Evolutionary conservation across 2,888 invertebrate genomes (phyloP).

Genomic region (Diarsia mendica): DNA sequence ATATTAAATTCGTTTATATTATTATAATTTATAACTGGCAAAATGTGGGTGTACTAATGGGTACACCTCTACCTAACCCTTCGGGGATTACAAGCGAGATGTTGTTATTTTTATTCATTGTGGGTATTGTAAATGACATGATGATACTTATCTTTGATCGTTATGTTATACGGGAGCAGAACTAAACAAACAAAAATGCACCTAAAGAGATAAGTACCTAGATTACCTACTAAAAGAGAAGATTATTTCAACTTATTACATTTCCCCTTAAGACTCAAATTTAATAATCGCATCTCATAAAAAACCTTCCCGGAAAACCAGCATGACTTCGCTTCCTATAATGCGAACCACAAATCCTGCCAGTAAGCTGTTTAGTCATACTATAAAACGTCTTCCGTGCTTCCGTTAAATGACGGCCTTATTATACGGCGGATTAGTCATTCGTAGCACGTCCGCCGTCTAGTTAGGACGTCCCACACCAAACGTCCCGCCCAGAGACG

Average conservation of each 20-base stretch:
- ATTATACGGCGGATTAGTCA: slow-evolving; percentile 47
- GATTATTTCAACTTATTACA: neutral
- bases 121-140: neutral
- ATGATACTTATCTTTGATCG: neutral
- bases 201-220: neutral
- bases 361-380: slow-evolving; percentile 39
- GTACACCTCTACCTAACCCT: too few species aligned
- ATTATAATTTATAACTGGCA: too few species aligned
- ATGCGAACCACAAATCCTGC: slow-evolving; percentile 4
- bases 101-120: neutral
- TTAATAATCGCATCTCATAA: slow-evolving; percentile 4
- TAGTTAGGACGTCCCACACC: slow-evolving; percentile 37
- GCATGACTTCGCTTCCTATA: neutral
- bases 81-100: too few species aligned
- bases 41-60: too few species aligned
- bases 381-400: slow-evolving; percentile 35
- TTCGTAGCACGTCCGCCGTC: slow-evolving; percentile 44
- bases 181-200: neutral
- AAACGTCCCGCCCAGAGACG: neutral
- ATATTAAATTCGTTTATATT: neutral
- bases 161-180: neutral
- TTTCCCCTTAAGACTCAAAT: neutral
- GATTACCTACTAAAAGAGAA: neutral
- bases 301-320: neutral
- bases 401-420: slow-evolving; percentile 47